These are phyloP conservation scores for Fabriciana adippe DNA, from an alignment of 2,888 invertebrate species.

Conservation along the genomic window DNA sequence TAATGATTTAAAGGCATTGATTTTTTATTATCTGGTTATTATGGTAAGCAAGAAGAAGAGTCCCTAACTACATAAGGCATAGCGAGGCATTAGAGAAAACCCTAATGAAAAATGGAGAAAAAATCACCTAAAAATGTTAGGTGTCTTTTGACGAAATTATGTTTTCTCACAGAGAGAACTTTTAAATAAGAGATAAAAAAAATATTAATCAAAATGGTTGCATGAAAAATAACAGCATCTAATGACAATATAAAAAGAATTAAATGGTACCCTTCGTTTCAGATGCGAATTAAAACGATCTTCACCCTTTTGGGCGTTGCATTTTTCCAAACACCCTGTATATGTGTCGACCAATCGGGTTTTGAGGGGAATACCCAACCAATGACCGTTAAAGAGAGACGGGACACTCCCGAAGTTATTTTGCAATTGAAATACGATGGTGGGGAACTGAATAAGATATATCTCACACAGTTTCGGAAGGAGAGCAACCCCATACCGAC, in stretches of 20 bases:
- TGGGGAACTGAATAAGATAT: slow-evolving; percentile 76
- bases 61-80: no score
- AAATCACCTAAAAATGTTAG: no score
- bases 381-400: slow-evolving; percentile 58
- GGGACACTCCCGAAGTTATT: slow-evolving; percentile 69
- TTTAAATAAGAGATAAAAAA: background rate
- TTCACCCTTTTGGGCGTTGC: slow-evolving; percentile 66
- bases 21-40: no score
- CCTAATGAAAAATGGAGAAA: no score
- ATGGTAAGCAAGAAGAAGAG: no score
- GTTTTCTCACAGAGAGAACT: background rate
- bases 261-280: slow-evolving; percentile 42
- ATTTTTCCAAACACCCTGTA: slow-evolving; percentile 39
- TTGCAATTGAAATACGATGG: slow-evolving; percentile 72
- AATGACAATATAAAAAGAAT: slow-evolving; percentile 19
- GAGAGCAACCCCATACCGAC: slow-evolving; percentile 52
- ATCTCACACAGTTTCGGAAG: slow-evolving; percentile 72
- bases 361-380: slow-evolving; percentile 47
- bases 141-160: no score
- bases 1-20: no score
- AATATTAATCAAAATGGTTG: background rate
- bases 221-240: slow-evolving; percentile 14
- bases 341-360: slow-evolving; percentile 53
- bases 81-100: no score
- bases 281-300: slow-evolving; percentile 55